Base-by-base conservation (phyloP, 2,113 vertebrate genomes). In the Mobula hypostoma region DNA sequence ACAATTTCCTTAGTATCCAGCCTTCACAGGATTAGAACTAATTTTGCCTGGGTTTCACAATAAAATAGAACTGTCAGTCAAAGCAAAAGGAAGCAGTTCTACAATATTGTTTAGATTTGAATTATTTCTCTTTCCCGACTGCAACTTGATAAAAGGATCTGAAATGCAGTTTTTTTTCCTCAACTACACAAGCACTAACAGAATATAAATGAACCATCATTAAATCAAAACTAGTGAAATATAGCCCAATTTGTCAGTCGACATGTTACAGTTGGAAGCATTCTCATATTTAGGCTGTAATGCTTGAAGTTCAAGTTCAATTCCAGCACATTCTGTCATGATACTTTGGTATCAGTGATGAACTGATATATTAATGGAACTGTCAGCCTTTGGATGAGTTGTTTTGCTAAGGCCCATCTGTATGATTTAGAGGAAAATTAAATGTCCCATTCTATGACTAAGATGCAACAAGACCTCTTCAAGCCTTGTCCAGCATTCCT, bases 121-220 rank as follows among this genome's bases (percentile, higher is more conserved):
- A 82, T 82, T 40, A 82, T 82, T 82, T 40, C 79, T 40, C 79
- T 82, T 82, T 82, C 15, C 15, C 19, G 79, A 82, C 32, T 82
- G 36, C 79, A 82, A 82, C 36, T 40, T 82, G 79, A 36, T 48
- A 82, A 40, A 40, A 48, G 15, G 36, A 82, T 40, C 79, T 82
- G 79, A 82, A 40, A 4, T 82, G 36, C 79, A 82, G 79, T 82
- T 48, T 80, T 80, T 80, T 17, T 48, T 48, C 48, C 36, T 82
- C 4, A 82, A 82, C 79, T 48, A 40, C 32, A 19, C 40, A 14
- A 14, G n/a, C n/a, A 79, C 77, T 79, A 82, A 82, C 79, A 40
- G 79, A 82, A 82, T 82, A 40, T 82, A 82, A 82, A 82, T 82
- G 79, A 82, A 82, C 32, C 36, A 14, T 15, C 79, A 82, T 36